Evolutionary conservation across 2,888 invertebrate species (phyloP).

Genomic region (Melanostoma mellinum): DNA sequence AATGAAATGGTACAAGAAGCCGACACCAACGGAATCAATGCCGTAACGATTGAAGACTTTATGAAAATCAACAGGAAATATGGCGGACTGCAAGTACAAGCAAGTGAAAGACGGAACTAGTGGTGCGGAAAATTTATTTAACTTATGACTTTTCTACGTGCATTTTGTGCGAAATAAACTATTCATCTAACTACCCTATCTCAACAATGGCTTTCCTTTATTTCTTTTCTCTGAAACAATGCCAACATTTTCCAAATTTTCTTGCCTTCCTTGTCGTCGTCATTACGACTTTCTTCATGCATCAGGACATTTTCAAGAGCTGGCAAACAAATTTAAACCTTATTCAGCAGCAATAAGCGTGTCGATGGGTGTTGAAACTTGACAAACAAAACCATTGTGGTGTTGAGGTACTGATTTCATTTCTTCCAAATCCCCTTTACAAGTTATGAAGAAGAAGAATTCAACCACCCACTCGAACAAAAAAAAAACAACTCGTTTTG

Average conservation of each 20-base stretch:
- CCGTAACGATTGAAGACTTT: slow-evolving; percentile 45
- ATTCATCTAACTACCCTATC: too few species aligned
- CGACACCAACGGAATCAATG: slow-evolving; percentile 5
- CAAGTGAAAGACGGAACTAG: slow-evolving; percentile 9
- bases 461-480: slow-evolving; percentile 11
- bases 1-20: slow-evolving; percentile 64
- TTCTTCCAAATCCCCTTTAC: slow-evolving; percentile 22
- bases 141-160: too few species aligned
- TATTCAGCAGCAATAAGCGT: slow-evolving; percentile 44
- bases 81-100: slow-evolving; percentile 37
- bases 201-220: too few species aligned
- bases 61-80: slow-evolving; percentile 52
- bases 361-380: slow-evolving; percentile 42
- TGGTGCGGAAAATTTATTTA: too few species aligned
- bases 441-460: slow-evolving; percentile 9
- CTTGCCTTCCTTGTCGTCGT: not conserved
- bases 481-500: slow-evolving; percentile 51
- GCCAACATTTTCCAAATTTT: not conserved
- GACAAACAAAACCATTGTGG: slow-evolving; percentile 53
- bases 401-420: slow-evolving; percentile 34
- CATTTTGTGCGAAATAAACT: too few species aligned
- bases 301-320: slow-evolving; percentile 25
- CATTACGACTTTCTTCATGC: slow-evolving; percentile 2
- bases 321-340: slow-evolving; percentile 51
- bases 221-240: slow-evolving; percentile 2